Base-by-base conservation (phyloP, 2,888 invertebrate genomes). In the Stenurella melanura region DNA sequence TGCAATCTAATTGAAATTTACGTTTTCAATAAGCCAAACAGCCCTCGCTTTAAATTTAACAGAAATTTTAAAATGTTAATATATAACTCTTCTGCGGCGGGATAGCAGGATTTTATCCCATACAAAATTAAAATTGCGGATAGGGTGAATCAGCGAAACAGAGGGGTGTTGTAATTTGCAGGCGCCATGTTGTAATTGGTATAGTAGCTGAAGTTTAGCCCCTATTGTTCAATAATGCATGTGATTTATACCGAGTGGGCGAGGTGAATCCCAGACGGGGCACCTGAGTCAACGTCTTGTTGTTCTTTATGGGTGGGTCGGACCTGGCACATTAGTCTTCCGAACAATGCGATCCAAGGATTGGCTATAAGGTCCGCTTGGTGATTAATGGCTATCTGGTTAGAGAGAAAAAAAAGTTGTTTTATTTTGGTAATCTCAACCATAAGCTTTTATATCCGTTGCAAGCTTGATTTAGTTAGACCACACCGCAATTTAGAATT, bases 201-300 rank as follows among this genome's bases (percentile, higher is more conserved):
- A 77, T 81, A 83, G 83, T 82, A 82, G 83, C 83, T 81, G 82
- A 80, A 83, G 84, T 83, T 84, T 83, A 83, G 84, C 83, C 86
- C 87, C 88, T 85, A 86, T 87, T 87, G 87, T 87, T 88, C 87
- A 86, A 88, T 87, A 88, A 87, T 87, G 85, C 87, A 88, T 84
- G 87, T 88, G 87, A 88, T 87, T 88, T 87, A 87, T 78, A 78
- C 75, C 81, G 83, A 84, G 85, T 85, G 85, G 86, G 86, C 85
- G 86, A 83, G 85, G 81, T 82, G 80, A 81, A 81, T 79, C 83
- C 82, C 80, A 83, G 81, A 82, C 80, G 78, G 79, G 81, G 82
- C 86, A 86, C 86, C 85, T 86, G 86, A 86, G 85, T 74, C 73
- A 77, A 76, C 73, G 77, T 75, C 73, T 81, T 76, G 63, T 19